A percentile compares a stretch with the other conserved stretches of the same genome.
Conservation (phyloP, 2,797 vertebrate genomes). For the Pangasius mekongensis region DNA sequence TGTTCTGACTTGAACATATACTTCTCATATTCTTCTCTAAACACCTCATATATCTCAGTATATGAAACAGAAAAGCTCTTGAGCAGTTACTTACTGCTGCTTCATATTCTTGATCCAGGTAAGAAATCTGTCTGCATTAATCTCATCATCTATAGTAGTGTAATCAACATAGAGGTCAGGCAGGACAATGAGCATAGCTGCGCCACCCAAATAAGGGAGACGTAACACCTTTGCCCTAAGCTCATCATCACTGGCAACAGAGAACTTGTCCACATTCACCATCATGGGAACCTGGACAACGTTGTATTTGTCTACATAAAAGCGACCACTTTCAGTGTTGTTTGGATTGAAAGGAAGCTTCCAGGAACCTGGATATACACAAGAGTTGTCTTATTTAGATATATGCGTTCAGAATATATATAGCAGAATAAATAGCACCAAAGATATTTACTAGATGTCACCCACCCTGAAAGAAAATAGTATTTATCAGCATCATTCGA, state of each 20-base stretch:
- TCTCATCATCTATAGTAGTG: slow-evolving; percentile 83
- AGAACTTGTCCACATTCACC: slow-evolving; percentile 77
- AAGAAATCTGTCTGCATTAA: slow-evolving; percentile 78
- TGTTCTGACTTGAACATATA: not conserved
- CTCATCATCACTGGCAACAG: slow-evolving; percentile 73
- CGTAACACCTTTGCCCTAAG: slow-evolving; percentile 81
- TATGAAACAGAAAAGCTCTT: not conserved
- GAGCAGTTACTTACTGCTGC: slow-evolving; percentile 71
- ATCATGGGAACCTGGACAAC: slow-evolving; percentile 86
- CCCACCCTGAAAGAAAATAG: slow-evolving; percentile 87
- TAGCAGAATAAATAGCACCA: not conserved
- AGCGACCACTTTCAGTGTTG: slow-evolving; percentile 73
- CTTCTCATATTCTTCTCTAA: not conserved
- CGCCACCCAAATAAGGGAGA: slow-evolving; percentile 82
- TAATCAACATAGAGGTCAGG: slow-evolving; percentile 80
- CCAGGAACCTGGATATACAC: slow-evolving; percentile 79
- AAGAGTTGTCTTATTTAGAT: slow-evolving; percentile 3
- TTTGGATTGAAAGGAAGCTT: slow-evolving; percentile 78
- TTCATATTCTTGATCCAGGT: slow-evolving; percentile 81
- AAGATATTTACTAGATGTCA: not conserved
- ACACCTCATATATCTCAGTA: not conserved
- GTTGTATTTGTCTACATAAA: slow-evolving; percentile 87
- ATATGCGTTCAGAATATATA: not conserved
- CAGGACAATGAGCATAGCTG: slow-evolving; percentile 86
- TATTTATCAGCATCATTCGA: slow-evolving; percentile 83